Evolutionary conservation across 2,797 vertebrate species (phyloP), one percentile per base, ranked within the genome.

Genomic region (Taeniopygia guttata): DNA sequence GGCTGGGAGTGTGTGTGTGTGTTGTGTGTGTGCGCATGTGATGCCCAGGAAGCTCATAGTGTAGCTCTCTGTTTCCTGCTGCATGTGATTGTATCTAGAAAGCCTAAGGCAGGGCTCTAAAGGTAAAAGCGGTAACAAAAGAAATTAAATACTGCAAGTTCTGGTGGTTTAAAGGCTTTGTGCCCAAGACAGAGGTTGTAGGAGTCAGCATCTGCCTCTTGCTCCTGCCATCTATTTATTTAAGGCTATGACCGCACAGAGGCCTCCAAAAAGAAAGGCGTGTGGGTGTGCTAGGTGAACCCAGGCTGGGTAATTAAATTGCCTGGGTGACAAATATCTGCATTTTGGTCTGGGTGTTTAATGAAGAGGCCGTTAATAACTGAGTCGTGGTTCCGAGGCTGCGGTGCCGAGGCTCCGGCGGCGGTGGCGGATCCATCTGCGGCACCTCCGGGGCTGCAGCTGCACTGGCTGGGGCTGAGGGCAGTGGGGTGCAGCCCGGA

Each of bases 41-140:
- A 94, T 94, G 92, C 93, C 82, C 84, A 60, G 95, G 94, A 96
- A 96, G 90, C 92, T 95, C 96, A 84, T 92, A 75, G 7, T 10
- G 11, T 45, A 84, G 90, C 58, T 42, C 58, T 56, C n/a, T 14
- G 56, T 58, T 96, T 96, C 96, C 96, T 96, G 75, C 87, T 78
- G 78, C 58, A 89, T 49, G n/a, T 64, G 96, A 95, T 96, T 29
- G 5, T 49, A 95, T 96, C 95, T 95, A 68, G 89, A 93, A 74
- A 95, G 93, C 92, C 93, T 87, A 87, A 92, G 92, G 92, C 92
- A 89, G 89, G 75, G 89, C 85, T 93, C 94, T 76, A 23, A 77
- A 95, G 82, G 82, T 60, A 96, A 92, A 48, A 78, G 58, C 10
- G 3, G 64, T 72, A 95, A 95, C 93, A 95, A 94, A 95, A 95